Percentiles rank a stretch among this genome's conserved stretches.
These are phyloP conservation scores for Anticlea derivata DNA, from an alignment of 2,888 invertebrate genomes.

Conservation along the genomic window DNA sequence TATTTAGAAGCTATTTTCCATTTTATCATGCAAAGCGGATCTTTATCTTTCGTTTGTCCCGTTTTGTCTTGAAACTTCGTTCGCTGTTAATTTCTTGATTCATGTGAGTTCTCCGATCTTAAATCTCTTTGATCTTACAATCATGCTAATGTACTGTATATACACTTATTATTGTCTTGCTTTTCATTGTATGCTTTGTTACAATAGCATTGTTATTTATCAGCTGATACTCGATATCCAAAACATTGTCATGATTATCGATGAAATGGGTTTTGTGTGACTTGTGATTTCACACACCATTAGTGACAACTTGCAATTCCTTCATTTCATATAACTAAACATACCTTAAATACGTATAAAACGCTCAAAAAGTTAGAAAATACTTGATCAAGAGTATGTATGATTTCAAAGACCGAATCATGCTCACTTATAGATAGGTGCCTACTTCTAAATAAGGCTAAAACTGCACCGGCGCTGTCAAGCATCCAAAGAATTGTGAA, in stretches of 20 bases:
- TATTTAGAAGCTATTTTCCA: neutral
- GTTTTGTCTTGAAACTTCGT: neutral
- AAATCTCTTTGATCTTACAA: neutral
- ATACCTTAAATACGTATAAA: no score
- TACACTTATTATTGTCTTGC: conserved; percentile 9
- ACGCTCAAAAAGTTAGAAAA: no score
- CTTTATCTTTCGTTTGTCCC: neutral
- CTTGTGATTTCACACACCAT: no score
- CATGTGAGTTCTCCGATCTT: neutral
- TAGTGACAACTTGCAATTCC: no score
- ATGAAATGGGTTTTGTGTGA: no score
- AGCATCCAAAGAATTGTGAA: conserved; percentile 33
- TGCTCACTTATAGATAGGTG: no score
- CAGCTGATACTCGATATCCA: conserved; percentile 7
- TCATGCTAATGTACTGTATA: neutral
- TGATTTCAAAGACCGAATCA: no score
- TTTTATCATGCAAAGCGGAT: neutral
- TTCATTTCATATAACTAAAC: no score
- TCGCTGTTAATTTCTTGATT: neutral
- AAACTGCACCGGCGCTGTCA: conserved; percentile 22
- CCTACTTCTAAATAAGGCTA: conserved; percentile 20
- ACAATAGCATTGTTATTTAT: conserved; percentile 17
- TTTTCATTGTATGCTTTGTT: conserved; percentile 9
- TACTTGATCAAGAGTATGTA: no score
- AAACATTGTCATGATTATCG: conserved; percentile 7